phyloP scores from a whole-genome alignment of 1,140 invertebrate species.

The Drosophila ogumai region DNA sequence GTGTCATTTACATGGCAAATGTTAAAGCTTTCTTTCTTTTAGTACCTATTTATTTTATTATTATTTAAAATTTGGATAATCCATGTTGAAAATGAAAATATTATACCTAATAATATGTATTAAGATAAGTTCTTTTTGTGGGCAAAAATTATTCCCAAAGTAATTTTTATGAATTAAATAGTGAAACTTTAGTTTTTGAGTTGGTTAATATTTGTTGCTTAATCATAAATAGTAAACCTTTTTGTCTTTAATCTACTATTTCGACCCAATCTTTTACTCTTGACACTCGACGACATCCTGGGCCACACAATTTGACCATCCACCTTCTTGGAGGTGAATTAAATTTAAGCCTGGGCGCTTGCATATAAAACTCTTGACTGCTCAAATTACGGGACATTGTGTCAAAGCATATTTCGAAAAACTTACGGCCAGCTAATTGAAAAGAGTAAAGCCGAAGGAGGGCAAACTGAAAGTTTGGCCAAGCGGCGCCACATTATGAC shows the following conservation, averaged over 20 bases:
- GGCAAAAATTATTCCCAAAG: too few species aligned
- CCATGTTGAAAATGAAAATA: too few species aligned
- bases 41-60: too few species aligned
- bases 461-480: slow-evolving; percentile 32
- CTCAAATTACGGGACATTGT: slow-evolving; percentile 44
- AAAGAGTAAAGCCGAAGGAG: slow-evolving; percentile 46
- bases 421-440: slow-evolving; percentile 57
- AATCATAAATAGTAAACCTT: neutral
- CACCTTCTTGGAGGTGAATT: neutral
- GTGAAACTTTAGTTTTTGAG: too few species aligned
- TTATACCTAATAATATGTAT: too few species aligned
- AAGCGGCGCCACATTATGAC: slow-evolving; percentile 21
- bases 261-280: neutral
- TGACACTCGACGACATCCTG: neutral
- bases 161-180: too few species aligned
- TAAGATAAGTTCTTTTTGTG: too few species aligned
- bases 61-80: too few species aligned
- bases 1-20: too few species aligned
- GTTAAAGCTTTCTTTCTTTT: too few species aligned
- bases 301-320: neutral
- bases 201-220: neutral
- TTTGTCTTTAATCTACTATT: neutral
- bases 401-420: slow-evolving; percentile 42
- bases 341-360: slow-evolving; percentile 8
- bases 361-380: slow-evolving; percentile 9